Base-by-base conservation (phyloP, 2,888 invertebrate species). In the Nipponacmea schrenckii region DNA sequence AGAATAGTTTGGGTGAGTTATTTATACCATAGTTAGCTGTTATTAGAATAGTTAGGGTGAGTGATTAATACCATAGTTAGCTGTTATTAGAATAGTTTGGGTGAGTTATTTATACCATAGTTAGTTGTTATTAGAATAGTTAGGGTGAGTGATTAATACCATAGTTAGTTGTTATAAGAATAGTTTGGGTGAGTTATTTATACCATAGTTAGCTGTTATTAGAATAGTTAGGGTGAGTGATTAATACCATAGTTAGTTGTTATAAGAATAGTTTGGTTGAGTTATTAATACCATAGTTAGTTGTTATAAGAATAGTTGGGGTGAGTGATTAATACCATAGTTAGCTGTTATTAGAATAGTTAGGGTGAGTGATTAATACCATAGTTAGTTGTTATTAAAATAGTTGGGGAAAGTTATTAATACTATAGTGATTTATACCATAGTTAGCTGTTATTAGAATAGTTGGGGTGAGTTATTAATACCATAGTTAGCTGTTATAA, bases 31-130 rank as follows among this genome's bases (percentile, higher is more conserved):
- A 75, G 56, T 72, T 85, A 31, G 80, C 81, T 26, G 78, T 85
- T 63, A 85, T 85, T 48, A 81, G 79, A 70, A 77, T 84, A 24
- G 67, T 81, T 56, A 84, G 84, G 74, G 85, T 85, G 75, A 71
- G 79, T 74, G 1, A 44, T 62, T 24, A n/a, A 20, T 65, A 31
- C 31, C 31, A 31, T 0, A 62, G 69, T 66, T 44, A 71, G 74
- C 50, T 62, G 68, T 31, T 65, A 67, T 31, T 31, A 5, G 2
- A 3, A 31, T 31, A 31, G 68, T 31, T 65, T 66, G 0, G 66
- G 69, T 62, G 14, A 44, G 20, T 70, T 71, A 0, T 71, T 3
- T 3, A 76, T 77, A 27, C 79, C 83, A 2, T 71, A 75, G 56
- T 72, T 85, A 31, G 80, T 81, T 26, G 78, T 85, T 63, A 85